A percentile compares a stretch with the other conserved stretches of the same genome.
These are phyloP conservation scores for Parapsyche elsis DNA, from an alignment of 1,140 invertebrate species.

Conservation along the genomic window DNA sequence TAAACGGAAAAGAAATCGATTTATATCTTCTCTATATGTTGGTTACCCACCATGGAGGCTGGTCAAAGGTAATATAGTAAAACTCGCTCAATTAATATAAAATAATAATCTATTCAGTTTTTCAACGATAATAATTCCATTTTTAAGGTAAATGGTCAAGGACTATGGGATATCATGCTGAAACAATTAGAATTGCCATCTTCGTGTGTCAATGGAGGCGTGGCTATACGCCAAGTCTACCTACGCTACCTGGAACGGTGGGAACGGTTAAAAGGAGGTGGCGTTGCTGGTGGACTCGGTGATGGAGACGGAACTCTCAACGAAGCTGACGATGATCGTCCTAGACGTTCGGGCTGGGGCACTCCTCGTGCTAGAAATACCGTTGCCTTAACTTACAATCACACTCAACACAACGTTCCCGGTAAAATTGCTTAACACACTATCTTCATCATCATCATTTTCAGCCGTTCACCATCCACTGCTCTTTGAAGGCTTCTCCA, in stretches of 20 bases:
- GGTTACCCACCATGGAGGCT: constrained; percentile 91
- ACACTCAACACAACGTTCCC: constrained; percentile 82
- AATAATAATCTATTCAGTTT: neutral
- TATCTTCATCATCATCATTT: neutral
- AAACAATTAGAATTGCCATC: constrained; percentile 81
- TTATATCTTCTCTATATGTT: constrained; percentile 89
- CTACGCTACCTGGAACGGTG: constrained; percentile 78
- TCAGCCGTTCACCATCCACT: too few relatives aligned
- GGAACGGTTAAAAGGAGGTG: constrained; percentile 57
- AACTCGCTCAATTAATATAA: neutral
- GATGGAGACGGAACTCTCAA: constrained; percentile 79
- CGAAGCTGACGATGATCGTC: constrained; percentile 80
- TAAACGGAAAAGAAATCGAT: constrained; percentile 91
- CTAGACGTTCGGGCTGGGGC: constrained; percentile 72
- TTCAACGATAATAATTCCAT: neutral
- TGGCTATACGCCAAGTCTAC: constrained; percentile 90
- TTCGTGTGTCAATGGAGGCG: constrained; percentile 86
- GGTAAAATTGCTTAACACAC: constrained; percentile 64
- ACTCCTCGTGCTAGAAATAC: constrained; percentile 76
- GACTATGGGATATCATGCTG: constrained; percentile 85
- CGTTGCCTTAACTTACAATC: constrained; percentile 84
- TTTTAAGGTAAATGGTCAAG: constrained; percentile 84
- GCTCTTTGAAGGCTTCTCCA: too few relatives aligned
- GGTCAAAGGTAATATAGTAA: constrained; percentile 81
- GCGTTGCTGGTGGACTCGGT: constrained; percentile 69